Evolutionary conservation across 2,888 invertebrate species (phyloP), one percentile per base, ranked within the genome.

Genomic region (Theretra japonica): DNA sequence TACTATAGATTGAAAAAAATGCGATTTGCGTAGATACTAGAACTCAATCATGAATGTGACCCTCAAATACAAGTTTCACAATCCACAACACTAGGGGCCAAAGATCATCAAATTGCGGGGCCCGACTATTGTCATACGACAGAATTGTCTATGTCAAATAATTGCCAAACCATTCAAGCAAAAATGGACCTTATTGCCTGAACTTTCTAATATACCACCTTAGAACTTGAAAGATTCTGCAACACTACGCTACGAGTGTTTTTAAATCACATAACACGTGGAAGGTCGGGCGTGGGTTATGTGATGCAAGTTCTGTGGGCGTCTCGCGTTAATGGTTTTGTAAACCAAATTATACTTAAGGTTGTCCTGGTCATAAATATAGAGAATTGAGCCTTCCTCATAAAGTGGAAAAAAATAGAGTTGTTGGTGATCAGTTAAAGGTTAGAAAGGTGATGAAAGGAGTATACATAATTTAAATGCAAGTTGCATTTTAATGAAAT

Each of bases 231-330:
- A 53, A 53, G n/a, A 2, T 53, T 53, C 53, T 53, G 53, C 41
- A 65, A 65, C 23, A 48, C 15, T 41, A 48, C 17, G 23, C 4
- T 33, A 41, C 33, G 3, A 41, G 41, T 62, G 3, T 21, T 23
- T 33, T 62, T 62, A 65, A 70, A 65, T 65, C 56, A 71, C 53
- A 53, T 17, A 65, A 21, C 65, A 76, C 75, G 74, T 17, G 28
- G 72, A 68, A 73, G 72, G 73, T 70, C 57, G 69, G 3, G 73
- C 68, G 74, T 74, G 73, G 74, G 75, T 50, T 69, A 69, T 30
- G 56, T 72, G 73, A 65, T 74, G 74, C 71, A 74, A 74, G 7
- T 72, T 53, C 65, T 53, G 78, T 80, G 70, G 77, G 78, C 62
- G 78, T 59, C 68, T 69, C 21, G 68, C 68, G 25, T 53, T 69